Evolutionary conservation across 2,113 vertebrate genomes (phyloP), one percentile per base, ranked within the genome.

Genomic region (Athene noctua): DNA sequence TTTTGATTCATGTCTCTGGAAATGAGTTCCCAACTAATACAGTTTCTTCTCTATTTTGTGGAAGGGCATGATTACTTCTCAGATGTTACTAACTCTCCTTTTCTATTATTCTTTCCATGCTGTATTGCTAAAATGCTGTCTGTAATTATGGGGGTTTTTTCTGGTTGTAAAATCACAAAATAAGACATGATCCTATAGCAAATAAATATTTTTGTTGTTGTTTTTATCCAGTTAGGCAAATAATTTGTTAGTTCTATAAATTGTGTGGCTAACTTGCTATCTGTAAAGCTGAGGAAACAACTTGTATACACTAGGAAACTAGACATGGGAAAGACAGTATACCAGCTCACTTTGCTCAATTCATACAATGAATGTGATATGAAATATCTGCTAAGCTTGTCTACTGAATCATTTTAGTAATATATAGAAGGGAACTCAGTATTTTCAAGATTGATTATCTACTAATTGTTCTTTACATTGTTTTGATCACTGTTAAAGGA

Each of bases 171-270:
- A 71, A 58, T 61, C 57, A 58, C 34, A 66, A 71, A 91, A 57
- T 81, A 81, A 59, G 71, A 59, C 30, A 65, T 13, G 61, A 86
- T 51, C 57, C 51, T 71, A 10, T 27, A 86, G 42, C 20, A 71
- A 70, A 67, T 38, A 79, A 87, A 62, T 77, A 40, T 0, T 0
- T 2, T 34, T n/a, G n/a, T 42, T 23, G n/a, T 1, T 0, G 0
- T 58, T 86, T 68, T 68, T 61, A 52, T 46, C 10, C 27, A 15
- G 3, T 74, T 85, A 72, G 26, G 26, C 22, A 80, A 77, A 57
- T 77, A 78, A 55, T 86, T 66, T 52, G 1, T 74, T 80, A 44
- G 17, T 59, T 88, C 16, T 74, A 3, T 74, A 63, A 59, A 30
- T 40, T 55, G 15, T 67, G 10, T 78, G 92, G n/a, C 34, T 65